A percentile compares a stretch with the other conserved stretches of the same genome.
phyloP scores from a whole-genome alignment of 1,140 invertebrate genomes.

The Aporrectodea caliginosa region DNA sequence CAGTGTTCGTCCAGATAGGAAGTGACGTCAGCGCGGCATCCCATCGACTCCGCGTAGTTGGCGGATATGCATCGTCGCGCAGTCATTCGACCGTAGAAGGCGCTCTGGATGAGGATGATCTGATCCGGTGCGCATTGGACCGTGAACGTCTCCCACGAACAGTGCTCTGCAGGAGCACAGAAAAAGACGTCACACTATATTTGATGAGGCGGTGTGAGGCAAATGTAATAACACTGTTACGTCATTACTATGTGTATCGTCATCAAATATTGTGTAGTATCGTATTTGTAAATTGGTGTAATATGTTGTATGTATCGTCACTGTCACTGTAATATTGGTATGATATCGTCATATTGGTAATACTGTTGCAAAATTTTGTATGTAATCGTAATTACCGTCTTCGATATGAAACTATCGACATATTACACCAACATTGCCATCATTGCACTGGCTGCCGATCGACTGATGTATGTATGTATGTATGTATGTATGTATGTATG shows the following conservation, averaged over 20 bases:
- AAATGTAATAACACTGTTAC: neutral
- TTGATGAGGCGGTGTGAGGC: neutral
- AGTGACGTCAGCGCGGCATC: slow-evolving; percentile 30
- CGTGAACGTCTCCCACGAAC: slow-evolving; percentile 25
- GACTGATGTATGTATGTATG: too few relatives aligned
- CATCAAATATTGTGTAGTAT: neutral
- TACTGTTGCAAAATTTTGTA: too few relatives aligned
- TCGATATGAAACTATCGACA: too few relatives aligned
- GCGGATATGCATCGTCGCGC: slow-evolving; percentile 14
- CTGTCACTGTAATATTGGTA: neutral
- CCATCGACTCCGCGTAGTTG: slow-evolving; percentile 26
- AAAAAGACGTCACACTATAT: too few relatives aligned
- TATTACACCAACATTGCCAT: too few relatives aligned
- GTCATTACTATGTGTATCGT: neutral
- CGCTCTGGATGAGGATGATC: slow-evolving; percentile 24
- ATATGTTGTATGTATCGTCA: neutral
- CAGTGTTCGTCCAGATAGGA: slow-evolving; percentile 28
- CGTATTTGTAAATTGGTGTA: neutral
- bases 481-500: too few relatives aligned
- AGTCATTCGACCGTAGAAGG: slow-evolving; percentile 24
- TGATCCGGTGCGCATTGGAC: slow-evolving; percentile 4
- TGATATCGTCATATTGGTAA: too few relatives aligned
- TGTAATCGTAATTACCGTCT: too few relatives aligned
- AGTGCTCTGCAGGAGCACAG: slow-evolving; percentile 16
- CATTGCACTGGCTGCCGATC: too few relatives aligned